phyloP scores from a whole-genome alignment of 2,888 invertebrate species.

The Hesperia comma region DNA sequence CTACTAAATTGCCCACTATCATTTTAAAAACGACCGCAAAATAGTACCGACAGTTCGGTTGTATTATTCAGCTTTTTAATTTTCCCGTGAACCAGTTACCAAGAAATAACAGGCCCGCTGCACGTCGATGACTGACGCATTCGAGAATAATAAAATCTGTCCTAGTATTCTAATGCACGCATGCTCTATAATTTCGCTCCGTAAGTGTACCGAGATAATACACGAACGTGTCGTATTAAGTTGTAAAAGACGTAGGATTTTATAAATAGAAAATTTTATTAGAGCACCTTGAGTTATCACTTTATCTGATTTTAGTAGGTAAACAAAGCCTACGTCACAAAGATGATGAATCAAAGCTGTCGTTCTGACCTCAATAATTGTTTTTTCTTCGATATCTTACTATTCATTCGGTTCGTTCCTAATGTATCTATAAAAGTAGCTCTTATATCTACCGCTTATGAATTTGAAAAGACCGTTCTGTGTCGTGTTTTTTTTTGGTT shows the following conservation, averaged over 20 bases:
- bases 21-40: no score
- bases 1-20: no score
- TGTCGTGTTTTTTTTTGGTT: no score
- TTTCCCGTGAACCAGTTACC: neutral
- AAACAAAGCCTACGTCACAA: neutral
- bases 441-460: no score
- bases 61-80: neutral
- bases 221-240: neutral
- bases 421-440: no score
- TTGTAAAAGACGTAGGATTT: neutral
- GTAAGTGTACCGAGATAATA: constrained; percentile 24
- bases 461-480: no score
- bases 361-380: no score
- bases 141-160: constrained; percentile 29
- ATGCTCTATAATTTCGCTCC: constrained; percentile 25
- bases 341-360: no score
- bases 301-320: neutral
- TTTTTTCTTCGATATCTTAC: no score
- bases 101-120: neutral
- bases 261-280: neutral
- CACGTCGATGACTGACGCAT: constrained; percentile 23
- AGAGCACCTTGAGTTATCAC: neutral
- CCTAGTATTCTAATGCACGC: constrained; percentile 25
- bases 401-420: no score
- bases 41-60: no score